Conservation (phyloP, 2,797 vertebrate species). For the Clarias laeviceps region DNA sequence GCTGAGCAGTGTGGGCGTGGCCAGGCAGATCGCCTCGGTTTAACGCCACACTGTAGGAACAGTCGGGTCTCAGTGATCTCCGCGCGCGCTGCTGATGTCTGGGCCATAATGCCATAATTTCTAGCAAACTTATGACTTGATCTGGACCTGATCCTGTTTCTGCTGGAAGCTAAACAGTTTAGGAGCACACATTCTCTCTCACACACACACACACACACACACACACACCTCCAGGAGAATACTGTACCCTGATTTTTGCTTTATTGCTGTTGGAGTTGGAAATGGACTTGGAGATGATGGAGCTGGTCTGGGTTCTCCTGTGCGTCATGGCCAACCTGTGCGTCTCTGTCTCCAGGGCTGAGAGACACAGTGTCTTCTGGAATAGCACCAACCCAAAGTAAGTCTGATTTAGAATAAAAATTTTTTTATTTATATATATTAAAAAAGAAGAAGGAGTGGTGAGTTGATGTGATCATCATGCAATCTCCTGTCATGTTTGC, state of each 20-base stretch:
- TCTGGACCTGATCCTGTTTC: background rate
- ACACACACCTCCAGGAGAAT: constrained; percentile 22
- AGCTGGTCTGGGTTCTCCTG: constrained; percentile 54
- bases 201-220: too few species aligned
- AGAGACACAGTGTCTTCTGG: constrained; percentile 80
- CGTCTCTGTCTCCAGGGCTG: constrained; percentile 69
- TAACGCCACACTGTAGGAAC: background rate
- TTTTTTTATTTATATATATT: too few species aligned
- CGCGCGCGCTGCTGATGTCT: constrained; percentile 40
- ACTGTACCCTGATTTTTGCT: too few species aligned
- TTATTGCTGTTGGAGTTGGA: constrained; percentile 51
- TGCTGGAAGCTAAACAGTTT: background rate
- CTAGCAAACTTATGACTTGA: background rate
- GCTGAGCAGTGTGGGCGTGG: constrained; percentile 55
- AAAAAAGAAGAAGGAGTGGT: too few species aligned
- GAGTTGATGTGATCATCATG: background rate
- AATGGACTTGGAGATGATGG: constrained; percentile 73
- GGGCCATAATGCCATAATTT: background rate
- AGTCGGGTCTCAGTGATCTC: constrained; percentile 63
- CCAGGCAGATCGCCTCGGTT: background rate
- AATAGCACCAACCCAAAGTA: constrained; percentile 79
- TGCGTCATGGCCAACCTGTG: constrained; percentile 67
- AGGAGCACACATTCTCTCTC: background rate
- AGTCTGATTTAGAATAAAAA: constrained; percentile 50
- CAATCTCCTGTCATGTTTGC: background rate